Conservation (phyloP, 1,140 invertebrate species). For the Drosophila aff. region DNA sequence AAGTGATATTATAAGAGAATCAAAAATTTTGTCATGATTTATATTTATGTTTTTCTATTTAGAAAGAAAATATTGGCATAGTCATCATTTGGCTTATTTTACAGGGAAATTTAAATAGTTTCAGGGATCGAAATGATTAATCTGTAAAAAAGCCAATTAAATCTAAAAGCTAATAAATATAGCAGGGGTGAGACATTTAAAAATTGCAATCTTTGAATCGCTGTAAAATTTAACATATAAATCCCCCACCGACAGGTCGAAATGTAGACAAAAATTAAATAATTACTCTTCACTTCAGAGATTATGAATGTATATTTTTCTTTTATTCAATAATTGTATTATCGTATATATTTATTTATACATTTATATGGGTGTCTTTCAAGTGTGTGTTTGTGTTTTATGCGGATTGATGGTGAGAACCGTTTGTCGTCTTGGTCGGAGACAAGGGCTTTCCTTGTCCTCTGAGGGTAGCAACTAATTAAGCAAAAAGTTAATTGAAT, state of each 20-base stretch:
- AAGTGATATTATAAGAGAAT: no score
- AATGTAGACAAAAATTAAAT: not conserved
- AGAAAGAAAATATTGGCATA: no score
- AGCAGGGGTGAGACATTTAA: no score
- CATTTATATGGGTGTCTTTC: constrained; percentile 46
- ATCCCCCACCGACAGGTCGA: no score
- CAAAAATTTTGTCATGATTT: no score
- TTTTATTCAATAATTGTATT: constrained; percentile 70
- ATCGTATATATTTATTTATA: constrained; percentile 61
- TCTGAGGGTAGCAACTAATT: constrained; percentile 10
- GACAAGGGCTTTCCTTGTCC: constrained; percentile 18
- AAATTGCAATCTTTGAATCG: no score
- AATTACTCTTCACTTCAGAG: not conserved
- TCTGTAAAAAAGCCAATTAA: no score
- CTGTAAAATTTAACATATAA: not conserved
- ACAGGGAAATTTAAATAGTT: no score
- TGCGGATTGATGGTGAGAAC: constrained; percentile 29
- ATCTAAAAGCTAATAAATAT: no score
- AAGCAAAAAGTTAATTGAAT: not conserved
- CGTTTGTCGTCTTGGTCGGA: constrained; percentile 19
- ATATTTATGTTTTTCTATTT: no score
- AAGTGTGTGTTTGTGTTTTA: constrained; percentile 29
- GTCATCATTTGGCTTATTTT: no score
- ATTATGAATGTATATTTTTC: constrained; percentile 65
- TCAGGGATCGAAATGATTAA: no score